These are phyloP conservation scores for Ischnura elegans DNA, from an alignment of 2,888 invertebrate species.

Conservation along the genomic window DNA sequence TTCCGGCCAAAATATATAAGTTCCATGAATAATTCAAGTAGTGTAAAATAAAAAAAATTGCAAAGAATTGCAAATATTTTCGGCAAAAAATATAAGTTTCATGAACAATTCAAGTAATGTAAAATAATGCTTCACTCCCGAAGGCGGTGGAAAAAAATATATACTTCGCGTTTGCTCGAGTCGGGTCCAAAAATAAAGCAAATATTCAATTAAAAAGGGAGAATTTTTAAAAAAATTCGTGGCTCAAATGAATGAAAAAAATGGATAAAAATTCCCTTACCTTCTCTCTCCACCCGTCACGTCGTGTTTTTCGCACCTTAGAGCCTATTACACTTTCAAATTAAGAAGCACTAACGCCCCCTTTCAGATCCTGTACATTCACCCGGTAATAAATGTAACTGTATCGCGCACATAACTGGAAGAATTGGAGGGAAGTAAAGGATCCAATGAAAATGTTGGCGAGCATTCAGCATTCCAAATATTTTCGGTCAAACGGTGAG, in stretches of 20 bases:
- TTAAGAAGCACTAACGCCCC: conserved; percentile 27
- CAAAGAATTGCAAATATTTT: no score
- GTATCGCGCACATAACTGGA: conserved; percentile 9
- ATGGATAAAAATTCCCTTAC: background rate
- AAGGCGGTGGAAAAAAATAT: conserved; percentile 16
- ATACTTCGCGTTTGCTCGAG: conserved; percentile 12
- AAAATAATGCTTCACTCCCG: background rate
- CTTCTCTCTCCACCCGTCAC: background rate
- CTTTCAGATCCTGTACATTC: background rate
- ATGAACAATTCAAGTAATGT: no score
- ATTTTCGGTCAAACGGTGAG: background rate
- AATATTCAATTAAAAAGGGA: background rate
- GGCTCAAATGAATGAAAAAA: background rate
- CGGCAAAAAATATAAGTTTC: no score
- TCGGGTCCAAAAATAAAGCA: conserved; percentile 6
- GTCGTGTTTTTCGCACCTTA: conserved; percentile 14
- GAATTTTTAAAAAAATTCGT: background rate
- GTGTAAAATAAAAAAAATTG: background rate
- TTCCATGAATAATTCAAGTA: conserved; percentile 56
- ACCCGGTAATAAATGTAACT: conserved; percentile 45
- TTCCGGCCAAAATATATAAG: background rate
- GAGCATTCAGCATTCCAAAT: background rate
- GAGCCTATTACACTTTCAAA: conserved; percentile 40
- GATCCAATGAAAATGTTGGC: background rate
- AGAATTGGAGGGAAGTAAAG: background rate